Evolutionary conservation across 2,888 invertebrate genomes (phyloP), one percentile per base, ranked within the genome.

Genomic region (Acleris laterana): DNA sequence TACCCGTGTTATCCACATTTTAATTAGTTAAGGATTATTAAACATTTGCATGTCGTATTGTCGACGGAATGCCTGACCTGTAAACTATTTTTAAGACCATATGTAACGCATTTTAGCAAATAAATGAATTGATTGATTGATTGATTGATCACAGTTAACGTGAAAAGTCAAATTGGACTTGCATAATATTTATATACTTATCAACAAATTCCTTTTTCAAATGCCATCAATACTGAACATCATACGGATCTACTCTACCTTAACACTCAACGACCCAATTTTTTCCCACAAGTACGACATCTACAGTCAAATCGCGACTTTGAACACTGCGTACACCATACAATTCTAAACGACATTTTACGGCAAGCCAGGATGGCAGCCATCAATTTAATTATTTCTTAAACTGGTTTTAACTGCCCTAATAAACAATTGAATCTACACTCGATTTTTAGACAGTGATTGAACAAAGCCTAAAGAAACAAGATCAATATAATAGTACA

Each of bases 281-380:
- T 6, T 7, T 59, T 19, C 16, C 42, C 9, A 6, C 7, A 46
- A 55, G 11, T 28, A 46, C 22, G 48, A 58, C 50, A n/a, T 64
- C 38, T n/a, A 20, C 20, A 60, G 19, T 20, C 44, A n/a, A 49
- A 49, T 53, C 44, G 17, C 55, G 32, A 44, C 49, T 44, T 56
- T 49, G 17, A 61, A 60, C 44, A 13, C 28, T n/a, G 22, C 59
- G 44, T 13, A 49, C 20, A 22, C 53, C 60, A 61, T 70, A 66
- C 63, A 70, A 62, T 62, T 48, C 48, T 20, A 28, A 63, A 63
- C 58, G 58, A 25, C 61, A 58, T 65, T 70, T 70, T 58, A 70
- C 32, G 61, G 60, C 32, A 22, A 52, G 28, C 28, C 60, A n/a
- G 46, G 46, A 44, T 28, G 56, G 62, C 32, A 48, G 57, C 42